Evolutionary conservation across 1,140 invertebrate species (phyloP), one percentile per base, ranked within the genome.

Genomic region (Cherax quadricarinatus): DNA sequence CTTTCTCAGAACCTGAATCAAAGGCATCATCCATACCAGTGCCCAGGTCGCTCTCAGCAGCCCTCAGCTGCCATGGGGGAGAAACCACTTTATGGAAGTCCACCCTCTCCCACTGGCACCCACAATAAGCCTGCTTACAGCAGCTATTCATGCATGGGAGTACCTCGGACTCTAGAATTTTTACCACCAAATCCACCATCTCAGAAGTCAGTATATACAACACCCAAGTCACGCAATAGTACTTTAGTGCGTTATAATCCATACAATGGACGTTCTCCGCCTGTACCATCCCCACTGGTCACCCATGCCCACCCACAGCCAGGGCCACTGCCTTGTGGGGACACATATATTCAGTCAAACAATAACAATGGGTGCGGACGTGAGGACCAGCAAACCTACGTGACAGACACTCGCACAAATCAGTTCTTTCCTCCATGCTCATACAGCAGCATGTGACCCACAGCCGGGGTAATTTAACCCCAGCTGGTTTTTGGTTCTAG

Each of bases 381-480:
- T 30, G 91, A 92, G 30, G 91, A 92, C 81, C 91, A 92, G 75
- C 91, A 92, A 49, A 24, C 84, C 16, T 92, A 60, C 66, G 80
- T 92, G 10, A 75, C 91, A 60, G 91, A 92, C 53, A 57, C 78
- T 18, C 91, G 85, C 24, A 62, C 79, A 21, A 92, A 92, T 78
- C 91, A 88, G 91, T 92, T 92, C 78, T 92, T 88, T 79, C 91
- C 91, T 16, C 91, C 91, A 14, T 92, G 91, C 81, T 88, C 86
- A 12, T 88, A 88, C 70, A 88, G 80, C 62, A 88, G 86, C 60
- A 92, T 92, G 91, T 92, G 91, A 92, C 91, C 91, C 80, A 60
- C 81, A 49, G 80, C 53, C 12, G 53, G 66, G 80, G 57, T 62
- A 30, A 49, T 41, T 12, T 92, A 85, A 85, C 66, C 16, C 81